These are phyloP conservation scores for Tiphia femorata DNA, from an alignment of 2,888 invertebrate species.

Conservation along the genomic window DNA sequence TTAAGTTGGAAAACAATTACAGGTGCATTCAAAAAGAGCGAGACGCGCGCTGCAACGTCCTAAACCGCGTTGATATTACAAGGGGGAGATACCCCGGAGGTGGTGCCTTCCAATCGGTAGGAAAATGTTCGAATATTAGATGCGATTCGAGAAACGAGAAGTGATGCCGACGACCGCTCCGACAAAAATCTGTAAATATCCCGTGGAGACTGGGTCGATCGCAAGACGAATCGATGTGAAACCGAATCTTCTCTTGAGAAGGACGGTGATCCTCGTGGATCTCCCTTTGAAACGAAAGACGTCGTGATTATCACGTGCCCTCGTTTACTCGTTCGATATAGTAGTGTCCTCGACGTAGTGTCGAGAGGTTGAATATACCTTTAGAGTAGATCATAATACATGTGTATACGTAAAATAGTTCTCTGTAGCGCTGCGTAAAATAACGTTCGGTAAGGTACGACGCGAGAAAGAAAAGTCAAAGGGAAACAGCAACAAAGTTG, in stretches of 20 bases:
- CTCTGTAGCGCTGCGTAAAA: too few relatives aligned
- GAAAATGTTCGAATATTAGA: too few relatives aligned
- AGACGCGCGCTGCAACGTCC: constrained; percentile 27
- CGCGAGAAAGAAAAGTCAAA: background rate
- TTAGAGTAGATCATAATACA: constrained; percentile 22
- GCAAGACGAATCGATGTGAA: too few relatives aligned
- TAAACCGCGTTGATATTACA: constrained; percentile 3
- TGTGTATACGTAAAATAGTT: constrained; percentile 12
- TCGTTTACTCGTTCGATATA: constrained; percentile 52
- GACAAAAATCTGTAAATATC: too few relatives aligned
- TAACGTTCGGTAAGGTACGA: too few relatives aligned
- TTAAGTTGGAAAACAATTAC: constrained; percentile 2
- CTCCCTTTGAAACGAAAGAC: constrained; percentile 12
- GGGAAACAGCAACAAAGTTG: background rate
- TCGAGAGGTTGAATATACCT: background rate
- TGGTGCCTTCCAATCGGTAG: constrained; percentile 9
- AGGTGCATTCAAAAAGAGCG: constrained; percentile 23
- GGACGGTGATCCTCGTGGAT: too few relatives aligned
- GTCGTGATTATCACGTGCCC: constrained; percentile 24
- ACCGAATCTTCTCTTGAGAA: too few relatives aligned
- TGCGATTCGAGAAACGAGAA: background rate
- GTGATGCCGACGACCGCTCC: too few relatives aligned
- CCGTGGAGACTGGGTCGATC: too few relatives aligned
- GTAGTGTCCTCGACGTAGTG: constrained; percentile 29
- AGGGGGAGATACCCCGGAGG: background rate